Conservation (phyloP, 35 echinoderm and acorn worm genomes). For the Ophiothrix spiculata region DNA sequence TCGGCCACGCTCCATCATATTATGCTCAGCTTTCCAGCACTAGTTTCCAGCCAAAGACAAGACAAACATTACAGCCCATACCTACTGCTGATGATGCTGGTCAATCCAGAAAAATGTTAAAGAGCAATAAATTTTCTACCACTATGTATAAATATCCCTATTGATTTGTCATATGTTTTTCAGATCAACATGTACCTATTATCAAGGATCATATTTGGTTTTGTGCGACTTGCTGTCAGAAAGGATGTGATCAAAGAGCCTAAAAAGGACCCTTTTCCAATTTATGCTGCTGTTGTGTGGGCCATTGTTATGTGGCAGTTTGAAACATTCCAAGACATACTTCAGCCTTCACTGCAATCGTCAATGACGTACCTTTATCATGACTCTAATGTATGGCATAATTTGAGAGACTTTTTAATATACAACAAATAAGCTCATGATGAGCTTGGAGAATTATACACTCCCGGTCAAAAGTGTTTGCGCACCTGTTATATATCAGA, state of each 20-base stretch:
- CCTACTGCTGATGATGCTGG: too few species aligned
- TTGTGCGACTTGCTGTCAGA: conserved; percentile 59
- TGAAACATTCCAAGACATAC: conserved; percentile 55
- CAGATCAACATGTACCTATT: conserved; percentile 99
- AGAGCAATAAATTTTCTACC: too few species aligned
- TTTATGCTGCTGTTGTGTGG: conserved; percentile 87
- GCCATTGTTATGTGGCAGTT: conserved; percentile 97
- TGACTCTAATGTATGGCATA: conserved; percentile 89
- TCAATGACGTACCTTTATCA: conserved; percentile 97
- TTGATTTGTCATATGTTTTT: background rate
- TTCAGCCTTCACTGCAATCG: conserved; percentile 92
- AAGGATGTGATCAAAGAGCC: conserved; percentile 62
- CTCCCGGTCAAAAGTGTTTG: too few species aligned
- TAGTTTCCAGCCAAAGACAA: too few species aligned
- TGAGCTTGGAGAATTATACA: too few species aligned
- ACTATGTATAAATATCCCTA: too few species aligned
- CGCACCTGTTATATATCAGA: too few species aligned
- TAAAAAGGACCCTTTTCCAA: conserved; percentile 69
- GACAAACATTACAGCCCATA: too few species aligned
- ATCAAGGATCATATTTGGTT: conserved; percentile 83
- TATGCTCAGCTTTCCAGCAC: too few species aligned
- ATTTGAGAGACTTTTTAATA: conserved; percentile 82
- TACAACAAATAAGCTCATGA: conserved; percentile 71
- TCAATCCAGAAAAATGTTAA: too few species aligned
- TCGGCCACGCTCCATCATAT: too few species aligned